These are phyloP conservation scores for Eudyptes chrysolophus DNA, from an alignment of 2,113 vertebrate species.

Conservation along the genomic window DNA sequence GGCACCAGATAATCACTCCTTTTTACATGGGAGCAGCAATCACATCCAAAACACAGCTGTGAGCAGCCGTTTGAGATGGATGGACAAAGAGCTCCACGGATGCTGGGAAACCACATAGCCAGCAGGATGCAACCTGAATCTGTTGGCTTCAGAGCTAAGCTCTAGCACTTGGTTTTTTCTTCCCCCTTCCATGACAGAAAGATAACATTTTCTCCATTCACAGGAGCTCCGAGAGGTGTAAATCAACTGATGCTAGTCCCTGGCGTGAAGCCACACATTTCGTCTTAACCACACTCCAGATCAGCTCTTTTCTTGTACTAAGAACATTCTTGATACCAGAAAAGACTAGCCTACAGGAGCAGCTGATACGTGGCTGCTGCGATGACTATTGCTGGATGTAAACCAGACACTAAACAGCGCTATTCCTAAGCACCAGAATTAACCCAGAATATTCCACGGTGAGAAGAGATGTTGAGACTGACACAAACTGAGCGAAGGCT, in stretches of 20 bases:
- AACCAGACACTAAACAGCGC: background rate
- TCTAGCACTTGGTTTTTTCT: background rate
- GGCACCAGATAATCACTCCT: background rate
- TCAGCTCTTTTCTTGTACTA: background rate
- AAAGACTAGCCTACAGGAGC: background rate
- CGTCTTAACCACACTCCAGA: background rate
- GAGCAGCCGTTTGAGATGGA: background rate
- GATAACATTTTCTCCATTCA: background rate
- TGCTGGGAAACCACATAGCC: slow-evolving; percentile 13
- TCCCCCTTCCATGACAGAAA: background rate
- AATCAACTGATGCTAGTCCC: background rate
- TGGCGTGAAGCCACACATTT: background rate
- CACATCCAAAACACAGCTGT: background rate
- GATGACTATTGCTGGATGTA: background rate
- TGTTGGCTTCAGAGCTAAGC: background rate
- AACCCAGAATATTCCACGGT: background rate
- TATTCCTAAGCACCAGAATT: background rate
- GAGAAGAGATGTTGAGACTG: background rate
- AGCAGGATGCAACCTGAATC: background rate
- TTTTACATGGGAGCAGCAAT: background rate
- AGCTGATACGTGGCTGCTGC: background rate
- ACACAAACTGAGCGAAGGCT: background rate
- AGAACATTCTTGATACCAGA: background rate
- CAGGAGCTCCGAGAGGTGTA: background rate
- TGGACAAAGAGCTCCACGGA: background rate